Evolutionary conservation across 2,113 vertebrate species (phyloP).

Genomic region (Protomyctophum bolini): DNA sequence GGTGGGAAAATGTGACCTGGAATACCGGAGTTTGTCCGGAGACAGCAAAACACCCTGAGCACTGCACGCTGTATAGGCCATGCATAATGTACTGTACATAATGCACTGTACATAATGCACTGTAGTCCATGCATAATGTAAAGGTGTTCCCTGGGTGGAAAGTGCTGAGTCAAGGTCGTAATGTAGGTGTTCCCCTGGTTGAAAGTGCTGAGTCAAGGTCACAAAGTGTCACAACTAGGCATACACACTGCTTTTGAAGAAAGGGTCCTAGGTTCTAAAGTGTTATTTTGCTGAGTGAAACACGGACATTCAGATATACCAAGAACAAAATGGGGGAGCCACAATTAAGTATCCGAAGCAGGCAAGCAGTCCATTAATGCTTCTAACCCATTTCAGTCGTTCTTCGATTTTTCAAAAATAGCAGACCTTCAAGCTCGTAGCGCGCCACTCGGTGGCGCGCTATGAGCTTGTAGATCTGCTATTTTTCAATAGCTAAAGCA

Average conservation of each 20-base stretch:
- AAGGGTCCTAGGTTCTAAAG: background rate
- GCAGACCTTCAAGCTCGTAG: too few species aligned
- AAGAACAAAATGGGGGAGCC: too few species aligned
- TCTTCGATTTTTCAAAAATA: slow-evolving; percentile 5
- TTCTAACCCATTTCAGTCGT: background rate
- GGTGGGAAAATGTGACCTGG: background rate
- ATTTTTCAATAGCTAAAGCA: too few species aligned
- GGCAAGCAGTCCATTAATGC: slow-evolving; percentile 22
- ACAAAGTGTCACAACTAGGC: slow-evolving; percentile 14
- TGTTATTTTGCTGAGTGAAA: background rate
- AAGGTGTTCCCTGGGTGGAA: background rate
- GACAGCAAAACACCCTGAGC: slow-evolving; percentile 11
- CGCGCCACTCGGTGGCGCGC: too few species aligned
- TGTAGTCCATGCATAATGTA: slow-evolving; percentile 37
- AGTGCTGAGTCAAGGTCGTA: slow-evolving; percentile 9
- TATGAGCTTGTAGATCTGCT: too few species aligned
- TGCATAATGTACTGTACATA: too few species aligned
- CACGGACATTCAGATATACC: background rate
- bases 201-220: slow-evolving; percentile 5
- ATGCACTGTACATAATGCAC: too few species aligned
- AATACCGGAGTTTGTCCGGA: background rate
- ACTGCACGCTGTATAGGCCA: background rate
- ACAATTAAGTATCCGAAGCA: too few species aligned
- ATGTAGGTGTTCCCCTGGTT: slow-evolving; percentile 14
- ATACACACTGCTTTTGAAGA: background rate